Evolutionary conservation across 2,113 vertebrate genomes (phyloP).

Genomic region (Colinus virginianus): DNA sequence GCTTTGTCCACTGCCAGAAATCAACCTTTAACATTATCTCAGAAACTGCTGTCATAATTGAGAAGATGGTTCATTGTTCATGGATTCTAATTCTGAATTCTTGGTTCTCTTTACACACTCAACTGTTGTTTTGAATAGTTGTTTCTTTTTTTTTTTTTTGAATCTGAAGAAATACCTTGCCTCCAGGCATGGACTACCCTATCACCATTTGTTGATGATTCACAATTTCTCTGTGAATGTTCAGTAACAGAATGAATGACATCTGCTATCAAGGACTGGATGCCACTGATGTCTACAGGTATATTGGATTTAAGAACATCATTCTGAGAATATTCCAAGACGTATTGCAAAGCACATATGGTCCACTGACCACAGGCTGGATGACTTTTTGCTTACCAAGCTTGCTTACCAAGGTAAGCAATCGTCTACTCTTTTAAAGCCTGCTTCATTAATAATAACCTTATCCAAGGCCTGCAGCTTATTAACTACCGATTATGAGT

Average conservation of each 20-base stretch:
- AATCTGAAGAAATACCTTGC: not conserved
- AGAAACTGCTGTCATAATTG: not conserved
- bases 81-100: not conserved
- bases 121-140: not conserved
- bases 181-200: not conserved
- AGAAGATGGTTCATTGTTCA: not conserved
- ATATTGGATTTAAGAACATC: rapidly evolving
- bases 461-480: not conserved
- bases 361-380: not conserved
- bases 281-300: not conserved
- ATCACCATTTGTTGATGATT: not conserved
- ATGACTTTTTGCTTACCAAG: not conserved
- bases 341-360: not conserved
- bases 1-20: not conserved
- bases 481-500: not conserved
- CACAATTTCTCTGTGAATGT: not conserved
- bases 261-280: not conserved
- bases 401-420: not conserved
- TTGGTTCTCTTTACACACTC: not conserved
- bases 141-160: not conserved
- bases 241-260: not conserved
- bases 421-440: not conserved
- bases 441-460: not conserved
- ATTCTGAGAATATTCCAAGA: not conserved
- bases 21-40: not conserved